Percentiles rank a stretch among this genome's conserved stretches.
Conservation (phyloP, 2,113 vertebrate species). For the Protobothrops flavoviridis region DNA sequence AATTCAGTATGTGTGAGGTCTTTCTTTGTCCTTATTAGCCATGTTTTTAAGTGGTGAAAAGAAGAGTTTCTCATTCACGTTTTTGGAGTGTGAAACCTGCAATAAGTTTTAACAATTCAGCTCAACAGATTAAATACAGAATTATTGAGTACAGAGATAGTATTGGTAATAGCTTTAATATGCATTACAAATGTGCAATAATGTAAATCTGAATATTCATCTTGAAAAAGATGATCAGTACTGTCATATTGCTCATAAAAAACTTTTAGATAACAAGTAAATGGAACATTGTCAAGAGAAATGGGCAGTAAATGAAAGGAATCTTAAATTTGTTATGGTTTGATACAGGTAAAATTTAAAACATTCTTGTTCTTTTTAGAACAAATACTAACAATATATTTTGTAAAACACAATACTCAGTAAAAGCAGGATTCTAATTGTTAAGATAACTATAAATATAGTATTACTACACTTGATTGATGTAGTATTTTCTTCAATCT, state of each 20-base stretch:
- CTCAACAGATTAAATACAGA: not conserved
- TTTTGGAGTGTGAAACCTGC: constrained; percentile 47
- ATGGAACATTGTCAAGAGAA: constrained; percentile 44
- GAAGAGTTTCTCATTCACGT: constrained; percentile 63
- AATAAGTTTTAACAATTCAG: not conserved
- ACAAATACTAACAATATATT: constrained; percentile 33
- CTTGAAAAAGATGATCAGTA: constrained; percentile 47
- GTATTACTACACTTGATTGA: not conserved
- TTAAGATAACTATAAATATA: constrained; percentile 30
- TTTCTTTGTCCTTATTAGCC: constrained; percentile 67
- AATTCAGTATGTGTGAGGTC: constrained; percentile 60
- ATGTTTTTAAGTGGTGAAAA: constrained; percentile 53
- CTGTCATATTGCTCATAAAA: constrained; percentile 44
- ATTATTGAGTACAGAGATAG: not conserved
- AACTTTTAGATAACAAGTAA: constrained; percentile 20
- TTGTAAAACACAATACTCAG: constrained; percentile 36
- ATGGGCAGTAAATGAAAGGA: constrained; percentile 43
- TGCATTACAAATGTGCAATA: constrained; percentile 49
- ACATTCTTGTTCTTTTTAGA: not conserved
- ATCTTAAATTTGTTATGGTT: constrained; percentile 44
- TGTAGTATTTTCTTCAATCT: constrained; percentile 46
- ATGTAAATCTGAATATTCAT: constrained; percentile 34
- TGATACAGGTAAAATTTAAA: constrained; percentile 51
- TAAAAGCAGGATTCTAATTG: constrained; percentile 34
- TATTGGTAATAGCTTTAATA: not conserved